Percentiles rank a stretch among this genome's conserved stretches.
Conservation (phyloP, 2,888 invertebrate genomes). For the Hymenopus coronatus region DNA sequence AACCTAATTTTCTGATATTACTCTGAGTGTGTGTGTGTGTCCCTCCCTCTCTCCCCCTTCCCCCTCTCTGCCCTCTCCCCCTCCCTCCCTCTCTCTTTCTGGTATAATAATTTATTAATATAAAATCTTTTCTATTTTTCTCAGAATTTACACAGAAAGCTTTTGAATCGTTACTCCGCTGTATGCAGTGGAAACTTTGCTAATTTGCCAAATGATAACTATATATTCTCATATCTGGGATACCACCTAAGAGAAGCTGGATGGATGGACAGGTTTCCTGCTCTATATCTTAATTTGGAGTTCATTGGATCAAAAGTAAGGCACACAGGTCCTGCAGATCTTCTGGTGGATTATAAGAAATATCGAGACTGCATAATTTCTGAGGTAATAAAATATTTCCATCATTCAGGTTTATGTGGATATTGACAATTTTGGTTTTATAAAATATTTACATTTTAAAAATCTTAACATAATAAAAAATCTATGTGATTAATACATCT, state of each 20-base stretch:
- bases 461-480: too few species aligned
- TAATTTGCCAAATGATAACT: slow-evolving; percentile 66
- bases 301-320: slow-evolving; percentile 70
- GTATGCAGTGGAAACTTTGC: slow-evolving; percentile 52
- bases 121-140: slow-evolving; percentile 20
- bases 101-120: not conserved
- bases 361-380: slow-evolving; percentile 59
- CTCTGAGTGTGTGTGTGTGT: too few species aligned
- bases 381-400: slow-evolving; percentile 45
- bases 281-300: slow-evolving; percentile 62
- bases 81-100: too few species aligned
- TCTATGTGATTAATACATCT: too few species aligned
- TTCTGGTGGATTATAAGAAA: slow-evolving; percentile 63
- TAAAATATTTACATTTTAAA: too few species aligned
- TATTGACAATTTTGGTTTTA: too few species aligned
- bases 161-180: slow-evolving; percentile 58
- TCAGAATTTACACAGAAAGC: slow-evolving; percentile 54
- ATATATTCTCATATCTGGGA: slow-evolving; percentile 69
- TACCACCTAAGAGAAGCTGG: slow-evolving; percentile 63
- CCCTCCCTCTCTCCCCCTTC: too few species aligned
- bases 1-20: too few species aligned
- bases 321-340: slow-evolving; percentile 65
- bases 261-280: slow-evolving; percentile 48
- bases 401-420: not conserved
- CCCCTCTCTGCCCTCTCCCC: too few species aligned